phyloP scores from a whole-genome alignment of 1,140 invertebrate species.

The Drosophila pruinosa region DNA sequence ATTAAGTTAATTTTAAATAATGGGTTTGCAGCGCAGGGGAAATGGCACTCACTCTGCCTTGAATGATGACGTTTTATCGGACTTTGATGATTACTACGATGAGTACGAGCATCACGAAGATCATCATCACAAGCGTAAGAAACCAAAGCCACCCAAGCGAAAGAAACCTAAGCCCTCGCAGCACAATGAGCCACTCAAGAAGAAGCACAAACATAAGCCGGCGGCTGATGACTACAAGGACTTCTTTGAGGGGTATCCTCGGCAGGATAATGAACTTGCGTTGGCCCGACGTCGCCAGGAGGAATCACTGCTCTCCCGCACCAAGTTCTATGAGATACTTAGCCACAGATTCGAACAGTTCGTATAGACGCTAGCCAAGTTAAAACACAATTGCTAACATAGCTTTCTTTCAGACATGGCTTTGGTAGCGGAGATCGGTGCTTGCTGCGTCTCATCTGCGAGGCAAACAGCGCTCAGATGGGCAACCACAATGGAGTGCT shows the following conservation, averaged over 20 bases:
- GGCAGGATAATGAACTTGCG: constrained; percentile 26
- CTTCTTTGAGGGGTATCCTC: constrained; percentile 53
- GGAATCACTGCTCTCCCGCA: constrained; percentile 53
- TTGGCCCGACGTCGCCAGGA: constrained; percentile 1
- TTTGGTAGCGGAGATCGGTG: constrained; percentile 58
- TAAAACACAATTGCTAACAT: neutral
- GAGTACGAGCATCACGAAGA: constrained; percentile 25
- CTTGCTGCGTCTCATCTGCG: constrained; percentile 73
- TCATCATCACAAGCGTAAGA: constrained; percentile 7
- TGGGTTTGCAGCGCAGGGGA: neutral
- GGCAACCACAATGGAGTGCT: constrained; percentile 66
- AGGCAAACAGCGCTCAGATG: constrained; percentile 58
- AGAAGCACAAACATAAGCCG: constrained; percentile 26
- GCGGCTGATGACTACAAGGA: constrained; percentile 52
- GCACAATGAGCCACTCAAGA: constrained; percentile 28
- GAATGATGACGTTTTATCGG: neutral
- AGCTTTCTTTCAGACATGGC: constrained; percentile 45
- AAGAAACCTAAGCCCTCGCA: constrained; percentile 38
- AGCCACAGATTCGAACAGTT: constrained; percentile 62
- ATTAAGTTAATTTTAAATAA: neutral
- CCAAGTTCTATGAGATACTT: constrained; percentile 63
- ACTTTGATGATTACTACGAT: constrained; percentile 50
- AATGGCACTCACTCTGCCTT: constrained; percentile 35
- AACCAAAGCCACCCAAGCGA: constrained; percentile 15
- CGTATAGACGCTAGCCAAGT: neutral